Conservation (phyloP, 2,113 vertebrate genomes). For the Vombatus ursinus region DNA sequence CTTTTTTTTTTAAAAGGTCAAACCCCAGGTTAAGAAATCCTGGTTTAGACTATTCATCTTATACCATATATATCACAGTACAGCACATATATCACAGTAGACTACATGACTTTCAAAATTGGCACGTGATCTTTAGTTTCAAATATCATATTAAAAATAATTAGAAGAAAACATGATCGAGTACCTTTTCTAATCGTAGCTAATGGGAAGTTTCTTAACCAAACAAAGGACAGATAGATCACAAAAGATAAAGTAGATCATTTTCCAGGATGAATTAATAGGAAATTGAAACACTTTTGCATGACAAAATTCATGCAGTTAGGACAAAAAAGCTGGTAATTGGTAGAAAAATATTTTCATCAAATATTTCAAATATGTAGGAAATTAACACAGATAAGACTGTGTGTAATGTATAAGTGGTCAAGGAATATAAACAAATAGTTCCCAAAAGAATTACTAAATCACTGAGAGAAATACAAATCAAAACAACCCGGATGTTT, state of each 20-base stretch:
- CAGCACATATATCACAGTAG: not conserved
- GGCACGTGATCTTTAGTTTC: not conserved
- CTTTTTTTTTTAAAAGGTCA: too few species aligned
- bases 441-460: not conserved
- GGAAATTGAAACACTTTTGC: not conserved
- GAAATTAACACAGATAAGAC: not conserved
- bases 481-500: not conserved
- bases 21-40: not conserved
- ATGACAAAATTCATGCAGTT: not conserved
- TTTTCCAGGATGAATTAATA: not conserved
- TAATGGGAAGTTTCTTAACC: not conserved
- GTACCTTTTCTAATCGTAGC: not conserved
- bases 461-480: not conserved
- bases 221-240: not conserved
- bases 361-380: not conserved
- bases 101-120: not conserved
- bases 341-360: not conserved
- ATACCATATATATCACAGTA: not conserved
- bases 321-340: not conserved
- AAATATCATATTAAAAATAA: not conserved
- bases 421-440: not conserved
- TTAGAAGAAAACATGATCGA: not conserved
- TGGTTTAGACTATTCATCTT: not conserved
- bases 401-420: not conserved
- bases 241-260: not conserved